A percentile compares a stretch with the other conserved stretches of the same genome.
Conservation (phyloP, 2,797 vertebrate species). For the Pygocentrus nattereri region DNA sequence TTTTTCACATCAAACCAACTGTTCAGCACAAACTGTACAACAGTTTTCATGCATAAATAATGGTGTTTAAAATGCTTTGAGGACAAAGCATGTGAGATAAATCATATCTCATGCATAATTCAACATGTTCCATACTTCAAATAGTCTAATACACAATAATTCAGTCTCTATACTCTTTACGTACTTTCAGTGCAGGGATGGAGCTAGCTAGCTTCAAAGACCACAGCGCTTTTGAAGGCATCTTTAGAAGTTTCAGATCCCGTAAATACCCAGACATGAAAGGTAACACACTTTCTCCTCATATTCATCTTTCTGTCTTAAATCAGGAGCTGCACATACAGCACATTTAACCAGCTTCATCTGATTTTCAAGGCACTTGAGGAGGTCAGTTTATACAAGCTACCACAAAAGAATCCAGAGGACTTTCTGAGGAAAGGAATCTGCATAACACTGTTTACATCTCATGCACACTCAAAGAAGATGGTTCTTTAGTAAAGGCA, state of each 20-base stretch:
- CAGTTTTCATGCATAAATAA: neutral
- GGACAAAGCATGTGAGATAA: neutral
- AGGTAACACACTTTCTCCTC: neutral
- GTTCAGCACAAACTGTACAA: neutral
- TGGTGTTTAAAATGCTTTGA: neutral
- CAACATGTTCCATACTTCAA: neutral
- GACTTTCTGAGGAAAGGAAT: neutral
- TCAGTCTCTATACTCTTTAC: neutral
- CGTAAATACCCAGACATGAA: neutral
- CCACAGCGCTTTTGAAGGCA: neutral
- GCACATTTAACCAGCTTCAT: neutral
- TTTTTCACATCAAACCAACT: neutral
- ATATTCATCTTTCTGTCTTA: neutral
- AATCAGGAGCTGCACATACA: neutral
- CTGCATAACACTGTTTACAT: neutral
- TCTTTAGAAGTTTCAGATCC: constrained; percentile 1
- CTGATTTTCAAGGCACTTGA: neutral
- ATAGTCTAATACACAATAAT: neutral
- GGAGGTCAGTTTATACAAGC: neutral
- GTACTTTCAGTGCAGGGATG: neutral
- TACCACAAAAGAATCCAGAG: neutral
- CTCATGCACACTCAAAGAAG: too few relatives aligned
- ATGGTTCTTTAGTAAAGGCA: too few relatives aligned
- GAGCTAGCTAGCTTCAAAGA: neutral
- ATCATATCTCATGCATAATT: neutral